Percentiles rank a stretch among this genome's conserved stretches.
Evolutionary conservation across 2,797 vertebrate genomes (phyloP).

Genomic region (Pangasius djambal): DNA sequence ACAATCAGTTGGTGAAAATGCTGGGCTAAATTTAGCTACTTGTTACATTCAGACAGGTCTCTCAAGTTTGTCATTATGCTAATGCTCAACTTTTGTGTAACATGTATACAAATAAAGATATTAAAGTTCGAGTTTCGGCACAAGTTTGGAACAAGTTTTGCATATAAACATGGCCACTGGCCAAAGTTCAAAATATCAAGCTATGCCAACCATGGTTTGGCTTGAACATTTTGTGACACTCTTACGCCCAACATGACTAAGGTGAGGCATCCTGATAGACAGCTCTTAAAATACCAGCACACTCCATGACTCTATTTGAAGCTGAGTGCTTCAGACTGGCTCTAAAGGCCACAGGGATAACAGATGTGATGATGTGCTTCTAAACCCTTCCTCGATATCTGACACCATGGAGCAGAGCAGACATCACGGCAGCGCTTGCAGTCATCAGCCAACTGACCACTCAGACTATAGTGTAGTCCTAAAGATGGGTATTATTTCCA

Average conservation of each 20-base stretch:
- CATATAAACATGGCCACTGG: neutral
- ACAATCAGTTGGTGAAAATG: neutral
- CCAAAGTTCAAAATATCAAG: constrained; percentile 10
- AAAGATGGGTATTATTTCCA: constrained; percentile 10
- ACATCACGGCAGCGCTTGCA: constrained; percentile 20
- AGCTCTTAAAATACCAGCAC: constrained; percentile 39
- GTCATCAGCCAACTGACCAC: constrained; percentile 20
- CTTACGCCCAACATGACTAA: neutral
- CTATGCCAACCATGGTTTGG: neutral
- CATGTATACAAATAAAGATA: neutral
- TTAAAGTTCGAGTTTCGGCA: neutral
- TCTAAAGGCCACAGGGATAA: constrained; percentile 16
- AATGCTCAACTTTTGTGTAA: neutral
- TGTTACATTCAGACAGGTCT: constrained; percentile 1
- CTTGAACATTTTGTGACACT: constrained; percentile 11
- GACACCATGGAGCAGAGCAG: constrained; percentile 8
- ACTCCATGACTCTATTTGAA: constrained; percentile 27
- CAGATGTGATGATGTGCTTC: constrained; percentile 40
- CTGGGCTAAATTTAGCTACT: neutral
- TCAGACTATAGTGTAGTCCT: constrained; percentile 1
- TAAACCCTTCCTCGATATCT: constrained; percentile 11
- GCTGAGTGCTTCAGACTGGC: constrained; percentile 1
- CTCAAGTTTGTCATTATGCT: neutral
- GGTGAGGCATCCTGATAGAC: constrained; percentile 35
- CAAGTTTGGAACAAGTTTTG: neutral